Evolutionary conservation across 2,888 invertebrate species (phyloP).

Genomic region (Crocallis elinguaria): DNA sequence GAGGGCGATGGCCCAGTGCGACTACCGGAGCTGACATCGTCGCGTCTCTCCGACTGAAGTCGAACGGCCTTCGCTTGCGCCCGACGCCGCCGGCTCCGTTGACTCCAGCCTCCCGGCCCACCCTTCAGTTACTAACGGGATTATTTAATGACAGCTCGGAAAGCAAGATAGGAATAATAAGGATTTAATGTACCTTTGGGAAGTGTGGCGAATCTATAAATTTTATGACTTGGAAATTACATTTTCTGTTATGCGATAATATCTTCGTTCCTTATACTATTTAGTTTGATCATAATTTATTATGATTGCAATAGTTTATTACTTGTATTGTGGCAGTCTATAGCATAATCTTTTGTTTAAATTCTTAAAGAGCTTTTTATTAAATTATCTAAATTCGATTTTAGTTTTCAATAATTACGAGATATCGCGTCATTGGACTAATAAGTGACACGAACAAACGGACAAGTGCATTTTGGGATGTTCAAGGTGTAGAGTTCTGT

Average conservation of each 20-base stretch:
- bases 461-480: no score
- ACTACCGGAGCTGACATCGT: constrained; percentile 27
- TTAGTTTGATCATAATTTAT: no score
- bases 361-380: no score
- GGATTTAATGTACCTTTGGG: constrained; percentile 37
- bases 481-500: no score
- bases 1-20: constrained; percentile 52
- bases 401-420: no score
- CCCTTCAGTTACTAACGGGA: constrained; percentile 48
- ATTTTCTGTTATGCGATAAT: neutral
- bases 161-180: constrained; percentile 37
- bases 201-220: constrained; percentile 29
- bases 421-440: no score
- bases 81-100: constrained; percentile 24
- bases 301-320: no score
- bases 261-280: neutral
- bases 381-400: no score
- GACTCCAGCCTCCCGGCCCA: constrained; percentile 39
- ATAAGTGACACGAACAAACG: no score
- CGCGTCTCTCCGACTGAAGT: neutral
- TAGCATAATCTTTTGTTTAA: no score
- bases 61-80: constrained; percentile 4
- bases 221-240: constrained; percentile 28
- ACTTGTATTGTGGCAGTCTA: no score
- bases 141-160: constrained; percentile 45